phyloP scores from a whole-genome alignment of 1,140 invertebrate genomes.

The Atta texana region DNA sequence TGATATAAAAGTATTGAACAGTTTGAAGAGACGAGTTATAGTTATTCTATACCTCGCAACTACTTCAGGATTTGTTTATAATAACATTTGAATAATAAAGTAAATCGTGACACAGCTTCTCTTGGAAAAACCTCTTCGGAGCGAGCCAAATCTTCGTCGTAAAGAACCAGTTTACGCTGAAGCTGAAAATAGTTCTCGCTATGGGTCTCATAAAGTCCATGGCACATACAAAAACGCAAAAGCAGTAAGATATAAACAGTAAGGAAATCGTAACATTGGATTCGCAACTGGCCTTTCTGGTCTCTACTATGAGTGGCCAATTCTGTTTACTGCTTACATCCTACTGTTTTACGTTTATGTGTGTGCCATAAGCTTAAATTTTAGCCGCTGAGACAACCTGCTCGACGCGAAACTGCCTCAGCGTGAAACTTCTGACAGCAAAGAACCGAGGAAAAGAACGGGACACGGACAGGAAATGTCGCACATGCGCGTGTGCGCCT shows the following conservation, averaged over 20 bases:
- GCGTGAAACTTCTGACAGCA: conserved; percentile 57
- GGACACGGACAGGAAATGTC: conserved; percentile 71
- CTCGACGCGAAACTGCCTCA: not conserved
- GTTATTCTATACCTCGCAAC: not conserved
- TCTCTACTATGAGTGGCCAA: too few relatives aligned
- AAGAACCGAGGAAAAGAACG: conserved; percentile 4
- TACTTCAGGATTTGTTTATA: not conserved
- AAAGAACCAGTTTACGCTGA: not conserved
- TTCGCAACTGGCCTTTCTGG: too few relatives aligned
- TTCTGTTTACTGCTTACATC: too few relatives aligned
- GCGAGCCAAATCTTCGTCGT: not conserved
- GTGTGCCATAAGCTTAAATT: not conserved
- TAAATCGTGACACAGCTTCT: not conserved
- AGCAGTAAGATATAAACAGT: too few relatives aligned
- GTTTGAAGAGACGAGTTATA: not conserved
- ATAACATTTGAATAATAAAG: not conserved
- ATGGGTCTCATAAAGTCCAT: conserved; percentile 11
- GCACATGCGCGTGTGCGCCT: conserved; percentile 60
- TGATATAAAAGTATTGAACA: not conserved
- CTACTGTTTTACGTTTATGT: too few relatives aligned
- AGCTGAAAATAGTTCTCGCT: conserved; percentile 38
- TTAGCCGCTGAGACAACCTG: conserved; percentile 27
- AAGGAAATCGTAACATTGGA: too few relatives aligned
- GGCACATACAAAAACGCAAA: too few relatives aligned
- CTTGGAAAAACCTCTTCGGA: not conserved